These are phyloP conservation scores for Epicauta chinensis DNA, from an alignment of 1,140 invertebrate genomes.

Conservation along the genomic window DNA sequence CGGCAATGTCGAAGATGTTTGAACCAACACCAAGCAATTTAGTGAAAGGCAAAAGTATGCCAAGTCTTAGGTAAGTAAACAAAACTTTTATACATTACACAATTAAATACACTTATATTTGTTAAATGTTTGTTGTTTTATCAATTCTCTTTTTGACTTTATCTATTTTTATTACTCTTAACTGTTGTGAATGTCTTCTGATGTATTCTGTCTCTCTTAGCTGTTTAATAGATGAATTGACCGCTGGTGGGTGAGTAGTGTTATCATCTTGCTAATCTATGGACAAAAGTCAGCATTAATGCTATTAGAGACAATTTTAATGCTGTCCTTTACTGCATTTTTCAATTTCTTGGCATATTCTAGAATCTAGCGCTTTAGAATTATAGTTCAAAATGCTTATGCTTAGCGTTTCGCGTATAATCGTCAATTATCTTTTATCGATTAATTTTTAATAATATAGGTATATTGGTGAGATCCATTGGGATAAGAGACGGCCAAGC, in stretches of 20 bases:
- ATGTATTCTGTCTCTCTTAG: constrained; percentile 55
- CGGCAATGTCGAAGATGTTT: constrained; percentile 56
- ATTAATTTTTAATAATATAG: constrained; percentile 36
- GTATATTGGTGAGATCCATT: constrained; percentile 55
- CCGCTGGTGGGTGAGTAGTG: constrained; percentile 70
- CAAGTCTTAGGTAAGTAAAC: constrained; percentile 77
- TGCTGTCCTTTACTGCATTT: too few relatives aligned
- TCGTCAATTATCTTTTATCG: neutral
- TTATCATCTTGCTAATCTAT: too few relatives aligned
- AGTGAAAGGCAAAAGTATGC: constrained; percentile 92
- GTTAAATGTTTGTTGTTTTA: neutral
- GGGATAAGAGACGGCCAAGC: constrained; percentile 46
- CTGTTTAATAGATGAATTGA: constrained; percentile 81
- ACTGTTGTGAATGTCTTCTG: constrained; percentile 28
- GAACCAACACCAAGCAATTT: constrained; percentile 59
- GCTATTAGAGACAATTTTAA: too few relatives aligned
- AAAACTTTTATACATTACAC: neutral
- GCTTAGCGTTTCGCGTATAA: neutral
- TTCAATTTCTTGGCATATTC: too few relatives aligned
- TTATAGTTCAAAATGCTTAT: too few relatives aligned
- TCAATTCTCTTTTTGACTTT: constrained; percentile 4
- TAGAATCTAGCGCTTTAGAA: too few relatives aligned
- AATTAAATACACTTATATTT: neutral
- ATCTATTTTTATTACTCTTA: constrained; percentile 1
- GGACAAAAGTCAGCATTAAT: too few relatives aligned